These are phyloP conservation scores for Leptopilina clavipes DNA, from an alignment of 1,140 invertebrate genomes.

Conservation along the genomic window DNA sequence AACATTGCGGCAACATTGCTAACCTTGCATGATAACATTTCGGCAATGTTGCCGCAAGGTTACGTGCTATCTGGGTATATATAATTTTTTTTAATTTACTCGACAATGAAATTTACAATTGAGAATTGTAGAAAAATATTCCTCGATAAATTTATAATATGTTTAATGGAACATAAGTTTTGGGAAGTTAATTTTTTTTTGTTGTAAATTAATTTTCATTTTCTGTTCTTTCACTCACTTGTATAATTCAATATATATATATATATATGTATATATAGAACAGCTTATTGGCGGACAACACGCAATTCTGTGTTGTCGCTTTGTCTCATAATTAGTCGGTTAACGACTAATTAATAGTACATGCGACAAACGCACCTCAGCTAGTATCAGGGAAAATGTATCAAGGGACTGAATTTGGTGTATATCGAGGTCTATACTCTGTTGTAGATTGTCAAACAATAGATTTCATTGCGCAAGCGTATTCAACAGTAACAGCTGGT, in stretches of 20 bases:
- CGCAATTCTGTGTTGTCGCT: conserved; percentile 58
- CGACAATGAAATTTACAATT: too few species aligned
- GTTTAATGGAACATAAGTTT: too few species aligned
- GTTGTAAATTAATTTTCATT: not conserved
- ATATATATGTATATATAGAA: not conserved
- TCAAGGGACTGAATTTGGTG: conserved; percentile 19
- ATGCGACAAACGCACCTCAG: conserved; percentile 21
- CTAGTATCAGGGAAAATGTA: conserved; percentile 10
- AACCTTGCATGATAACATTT: too few species aligned
- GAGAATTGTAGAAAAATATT: too few species aligned
- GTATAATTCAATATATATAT: not conserved
- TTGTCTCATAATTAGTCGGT: conserved; percentile 59
- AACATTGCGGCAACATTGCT: too few species aligned
- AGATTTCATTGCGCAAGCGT: not conserved
- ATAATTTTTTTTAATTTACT: too few species aligned
- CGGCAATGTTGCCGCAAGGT: too few species aligned
- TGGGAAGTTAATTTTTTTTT: too few species aligned
- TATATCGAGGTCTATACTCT: conserved; percentile 2
- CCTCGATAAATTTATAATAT: too few species aligned
- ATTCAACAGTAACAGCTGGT: not conserved
- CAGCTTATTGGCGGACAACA: conserved; percentile 48
- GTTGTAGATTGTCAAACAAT: conserved; percentile 29
- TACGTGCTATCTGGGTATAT: too few species aligned
- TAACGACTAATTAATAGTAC: conserved; percentile 59
- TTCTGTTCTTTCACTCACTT: not conserved